Evolutionary conservation across 1,140 invertebrate species (phyloP), one percentile per base, ranked within the genome.

Genomic region (Colletes latitarsis): DNA sequence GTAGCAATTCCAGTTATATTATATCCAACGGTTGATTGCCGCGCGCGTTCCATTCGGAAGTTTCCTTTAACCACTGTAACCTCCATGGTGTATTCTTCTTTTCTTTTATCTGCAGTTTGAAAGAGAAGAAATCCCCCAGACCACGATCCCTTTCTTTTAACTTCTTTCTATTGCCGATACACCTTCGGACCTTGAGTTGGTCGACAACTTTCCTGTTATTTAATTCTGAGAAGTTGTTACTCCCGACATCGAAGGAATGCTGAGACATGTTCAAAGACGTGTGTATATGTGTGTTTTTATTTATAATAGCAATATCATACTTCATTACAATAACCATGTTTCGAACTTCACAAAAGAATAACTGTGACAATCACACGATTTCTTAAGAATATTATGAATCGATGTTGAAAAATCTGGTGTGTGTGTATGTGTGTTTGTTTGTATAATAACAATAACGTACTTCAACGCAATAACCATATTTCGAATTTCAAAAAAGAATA

Each of bases 191-290:
- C 43, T 69, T 41, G 43, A 39, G 68, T 55, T 39, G 19, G 21
- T 12, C 1, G 39, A 12, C 55, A 71, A 52, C 30, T 69, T 46
- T 12, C 30, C n/a, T 6, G 19, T 79, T 73, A 46, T 79, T 73
- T 73, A 73, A 41, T 3, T 53, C 39, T 5, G 14, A 39, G 21
- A 19, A 41, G 21, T 43, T 41, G 55, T 39, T 39, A 64, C 41
- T 77, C 55, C 12, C 46, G 64, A 69, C 53, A 58, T 41, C 52
- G n/a, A 58, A 58, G 68, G 68, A 60, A 69, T 77, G 68, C 58
- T 15, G n/a, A 58, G 19, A n/a, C 8, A 15, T 10, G 49, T 12
- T 49, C 21, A 57, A 68, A 46, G 19, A 68, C 67, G 64, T 21
- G 74, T 55, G 67, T 41, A 39, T 57, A 41, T 58, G 39, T 69